Base-by-base conservation (phyloP, 2,797 vertebrate genomes). In the Knipowitschia caucasica region DNA sequence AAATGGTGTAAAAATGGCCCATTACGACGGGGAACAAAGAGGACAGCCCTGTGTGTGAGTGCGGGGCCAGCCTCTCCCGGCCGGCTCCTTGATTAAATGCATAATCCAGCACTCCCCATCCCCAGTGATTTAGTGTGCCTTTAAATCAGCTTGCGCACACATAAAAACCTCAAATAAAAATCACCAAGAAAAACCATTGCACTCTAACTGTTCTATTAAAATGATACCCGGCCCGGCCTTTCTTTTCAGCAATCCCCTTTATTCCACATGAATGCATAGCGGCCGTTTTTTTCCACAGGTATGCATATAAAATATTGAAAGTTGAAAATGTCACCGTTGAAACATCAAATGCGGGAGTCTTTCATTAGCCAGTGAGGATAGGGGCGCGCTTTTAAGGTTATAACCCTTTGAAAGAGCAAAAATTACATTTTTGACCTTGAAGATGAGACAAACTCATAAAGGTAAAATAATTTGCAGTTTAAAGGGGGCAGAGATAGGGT, bases 351-450 rank as follows among this genome's bases (percentile, higher is more conserved):
- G 89, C 84, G 53, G 68, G 80, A 89, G 88, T 86, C 90, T 86
- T 84, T 91, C 87, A 91, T 92, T 92, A 91, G 91, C 91, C 90
- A 92, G 88, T 83, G 59, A 67, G 89, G 91, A 90, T 88, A 87
- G 89, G 88, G 85, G 87, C 86, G 89, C 87, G 89, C 91, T 91
- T 91, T 91, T 92, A 90, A 92, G 90, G 91, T 91, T 92, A 91
- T 92, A 92, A 91, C 91, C 91, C 90, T 92, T 92, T 92, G 90
- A 92, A 92, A 91, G 91, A 91, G 90, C 91, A 92, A 92, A 91
- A 91, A 92, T 92, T 91, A 91, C 89, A 91, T 91, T 91, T 92
- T 90, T 92, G 89, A 92, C 91, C 91, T 92, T 92, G 90, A 92
- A 91, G 91, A 92, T 92, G 91, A 92, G 90, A 92, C 90, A 92